Base-by-base conservation (phyloP, 2,113 vertebrate genomes). In the Coptodon rendalli region DNA sequence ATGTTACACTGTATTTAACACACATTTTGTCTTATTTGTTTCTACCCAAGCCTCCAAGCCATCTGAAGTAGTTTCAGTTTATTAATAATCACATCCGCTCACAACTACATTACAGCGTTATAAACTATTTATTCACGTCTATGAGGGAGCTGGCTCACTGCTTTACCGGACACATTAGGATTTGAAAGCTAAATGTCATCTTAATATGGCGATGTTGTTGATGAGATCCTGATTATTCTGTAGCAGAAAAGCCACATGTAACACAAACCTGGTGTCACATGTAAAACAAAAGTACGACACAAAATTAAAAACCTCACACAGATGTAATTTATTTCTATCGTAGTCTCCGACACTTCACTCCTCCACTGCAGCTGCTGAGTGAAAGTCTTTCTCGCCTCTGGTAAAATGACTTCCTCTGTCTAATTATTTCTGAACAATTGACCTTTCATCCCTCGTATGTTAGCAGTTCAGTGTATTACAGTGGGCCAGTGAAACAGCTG, bases 351-450 rank as follows among this genome's bases (percentile, higher is more conserved):
- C 5, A 34, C 73, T 78, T 78, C 45, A 78, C 17, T 87, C 38
- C 57, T 80, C 17, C 43, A 29, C 71, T 45, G 2, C 57, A 52
- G 81, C 81, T 83, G 40, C 86, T 78, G 56, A 84, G 34, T 54
- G 24, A 80, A 86, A 85, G 54, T 82, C 78, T 83, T 40, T 89
- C 27, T 90, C 3, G 71, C 85, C 80, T 57, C 82, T 81, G 87
- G 89, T 91, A 86, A 89, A 92, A 92, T 85, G 16, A 80, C 80
- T 71, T 71, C 89, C 48, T 40, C 82, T 80, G 53, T 90, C 81
- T 90, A 93, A 94, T 95, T 91, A 89, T 89, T 89, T 89, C 87
- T 86, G 84, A 93, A 87, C 81, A 91, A 82, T 88, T 92, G 89
- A 94, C 92, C 93, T 94, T 93, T 93, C 80, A 80, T 89, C 83